Base-by-base conservation (phyloP, 37 sponge, comb jelly and placozoan genomes). In the Cladorhizidae sp. region DNA sequence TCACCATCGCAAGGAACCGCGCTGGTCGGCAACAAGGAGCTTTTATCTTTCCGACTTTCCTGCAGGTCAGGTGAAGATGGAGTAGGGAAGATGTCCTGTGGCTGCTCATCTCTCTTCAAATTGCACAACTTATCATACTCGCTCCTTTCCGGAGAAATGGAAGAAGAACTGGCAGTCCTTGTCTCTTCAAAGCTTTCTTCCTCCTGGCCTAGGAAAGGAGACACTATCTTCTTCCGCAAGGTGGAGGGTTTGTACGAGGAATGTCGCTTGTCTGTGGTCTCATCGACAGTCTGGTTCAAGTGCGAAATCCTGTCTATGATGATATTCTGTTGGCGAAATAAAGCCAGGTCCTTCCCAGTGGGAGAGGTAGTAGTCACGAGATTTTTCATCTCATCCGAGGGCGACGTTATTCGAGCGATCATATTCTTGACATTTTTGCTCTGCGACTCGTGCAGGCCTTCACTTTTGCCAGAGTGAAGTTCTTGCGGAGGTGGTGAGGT, bases 401-500 rank as follows among this genome's bases (percentile, higher is more conserved):
- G 8, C 40, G 67, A 77, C 12, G 45, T 36, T 36, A 84, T 50
- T 29, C 57, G 77, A 21, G 77, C 85, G 33, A 78, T 72, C 20
- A 72, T 25, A 38, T 37, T 77, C 64, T 58, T 2, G 18, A 85
- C 79, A 59, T 58, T 77, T 36, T 38, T 69, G 1, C 49, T 45
- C 49, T 45, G 49, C 9, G 49, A 45, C 9, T 45, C 9, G 8
- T 12, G 49, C 49, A 45, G 8, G 12, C 28, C 62, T 17, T 61
- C 35, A 38, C 17, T 38, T 5, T 42, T 12, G 17, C 9, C 2
- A 7, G 50, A 22, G 22, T n/a, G 39, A 8, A 45, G 49, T 9
- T 45, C 39, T 17, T 6, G 69, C 14, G 62, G 58, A 26, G 75
- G 26, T 1, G 49, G 40, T 6, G 71, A 41, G 12, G 42, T 40